These are phyloP conservation scores for Sarcophaga variegata DNA, from an alignment of 2,888 invertebrate genomes.

Conservation along the genomic window DNA sequence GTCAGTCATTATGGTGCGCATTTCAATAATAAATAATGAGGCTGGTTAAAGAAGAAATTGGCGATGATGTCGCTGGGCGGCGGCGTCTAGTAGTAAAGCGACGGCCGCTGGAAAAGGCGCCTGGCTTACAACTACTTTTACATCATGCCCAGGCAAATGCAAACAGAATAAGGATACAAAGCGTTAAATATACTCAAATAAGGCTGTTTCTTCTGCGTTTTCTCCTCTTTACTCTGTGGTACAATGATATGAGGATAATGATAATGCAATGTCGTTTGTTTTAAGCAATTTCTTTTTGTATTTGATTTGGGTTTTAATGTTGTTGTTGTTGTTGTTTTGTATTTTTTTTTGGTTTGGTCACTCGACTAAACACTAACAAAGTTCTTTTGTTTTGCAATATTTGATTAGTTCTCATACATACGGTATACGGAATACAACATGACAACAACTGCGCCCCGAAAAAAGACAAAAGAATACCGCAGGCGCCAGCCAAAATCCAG, in stretches of 20 bases:
- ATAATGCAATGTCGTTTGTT: slow-evolving; percentile 62
- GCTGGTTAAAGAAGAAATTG: slow-evolving; percentile 10
- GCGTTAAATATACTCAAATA: slow-evolving; percentile 61
- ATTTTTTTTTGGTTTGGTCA: slow-evolving; percentile 5
- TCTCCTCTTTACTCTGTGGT: not conserved
- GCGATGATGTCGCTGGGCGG: slow-evolving; percentile 40
- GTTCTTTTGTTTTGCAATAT: slow-evolving; percentile 77
- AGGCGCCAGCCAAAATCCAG: slow-evolving; percentile 78
- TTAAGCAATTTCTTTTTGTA: slow-evolving; percentile 29
- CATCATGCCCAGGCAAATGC: slow-evolving; percentile 45
- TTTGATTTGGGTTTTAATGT: slow-evolving; percentile 34
- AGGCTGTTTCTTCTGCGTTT: not conserved
- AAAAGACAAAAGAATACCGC: slow-evolving; percentile 79
- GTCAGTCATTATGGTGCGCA: slow-evolving; percentile 37
- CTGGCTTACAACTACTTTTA: slow-evolving; percentile 66
- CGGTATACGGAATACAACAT: slow-evolving; percentile 54
- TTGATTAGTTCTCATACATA: slow-evolving; percentile 79
- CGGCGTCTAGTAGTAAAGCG: slow-evolving; percentile 7
- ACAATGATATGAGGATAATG: slow-evolving; percentile 19
- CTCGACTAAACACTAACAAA: slow-evolving; percentile 60
- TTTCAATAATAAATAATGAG: slow-evolving; percentile 62
- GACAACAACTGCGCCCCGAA: slow-evolving; percentile 68
- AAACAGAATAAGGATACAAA: slow-evolving; percentile 52
- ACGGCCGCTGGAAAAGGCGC: slow-evolving; percentile 50
- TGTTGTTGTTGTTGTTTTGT: not conserved